These are phyloP conservation scores for Leucoraja ocellata DNA, from an alignment of 2,797 vertebrate species.

Conservation along the genomic window DNA sequence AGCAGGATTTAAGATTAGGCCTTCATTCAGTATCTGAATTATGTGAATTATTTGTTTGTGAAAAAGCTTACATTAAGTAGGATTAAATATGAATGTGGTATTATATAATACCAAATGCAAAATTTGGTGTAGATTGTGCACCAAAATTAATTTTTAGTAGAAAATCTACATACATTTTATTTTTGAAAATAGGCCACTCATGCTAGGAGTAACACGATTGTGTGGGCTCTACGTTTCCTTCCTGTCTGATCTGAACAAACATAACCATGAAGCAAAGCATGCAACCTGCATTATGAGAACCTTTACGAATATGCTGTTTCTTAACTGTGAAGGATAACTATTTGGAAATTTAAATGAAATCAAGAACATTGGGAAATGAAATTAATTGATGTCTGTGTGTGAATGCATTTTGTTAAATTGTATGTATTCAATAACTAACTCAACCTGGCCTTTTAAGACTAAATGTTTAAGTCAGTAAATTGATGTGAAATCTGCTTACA, in stretches of 20 bases:
- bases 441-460: not conserved
- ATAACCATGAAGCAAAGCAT: not conserved
- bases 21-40: not conserved
- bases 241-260: constrained; percentile 37
- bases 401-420: not conserved
- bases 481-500: not conserved
- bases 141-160: not conserved
- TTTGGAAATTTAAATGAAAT: not conserved
- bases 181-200: constrained; percentile 23
- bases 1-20: not conserved
- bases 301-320: not conserved
- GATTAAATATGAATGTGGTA: not conserved
- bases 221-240: constrained; percentile 23
- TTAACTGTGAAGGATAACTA: constrained; percentile 7
- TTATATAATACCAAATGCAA: not conserved
- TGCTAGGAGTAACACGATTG: not conserved
- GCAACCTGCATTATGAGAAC: constrained; percentile 1
- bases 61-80: not conserved
- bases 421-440: not conserved
- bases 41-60: not conserved
- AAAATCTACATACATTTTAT: not conserved
- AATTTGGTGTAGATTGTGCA: not conserved
- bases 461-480: not conserved
- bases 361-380: not conserved
- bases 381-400: not conserved